These are phyloP conservation scores for Alcis repandata DNA, from an alignment of 2,888 invertebrate species.

Conservation along the genomic window DNA sequence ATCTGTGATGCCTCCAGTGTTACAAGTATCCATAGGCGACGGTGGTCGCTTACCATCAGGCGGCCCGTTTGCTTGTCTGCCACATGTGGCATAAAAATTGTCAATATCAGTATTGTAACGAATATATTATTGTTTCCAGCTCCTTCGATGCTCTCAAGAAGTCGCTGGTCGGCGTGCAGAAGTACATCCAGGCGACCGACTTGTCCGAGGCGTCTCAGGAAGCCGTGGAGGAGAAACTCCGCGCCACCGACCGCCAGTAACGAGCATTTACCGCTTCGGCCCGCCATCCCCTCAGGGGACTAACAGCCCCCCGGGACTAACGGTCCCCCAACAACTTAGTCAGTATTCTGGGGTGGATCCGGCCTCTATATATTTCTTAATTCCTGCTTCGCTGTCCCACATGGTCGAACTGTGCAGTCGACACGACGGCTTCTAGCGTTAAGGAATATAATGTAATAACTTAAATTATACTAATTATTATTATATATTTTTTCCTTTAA, in stretches of 20 bases:
- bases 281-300: constrained; percentile 47
- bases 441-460: constrained; percentile 82
- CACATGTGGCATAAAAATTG: neutral
- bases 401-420: constrained; percentile 58
- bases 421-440: constrained; percentile 59
- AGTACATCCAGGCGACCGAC: constrained; percentile 99
- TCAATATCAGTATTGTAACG: neutral
- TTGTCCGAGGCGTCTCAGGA: constrained; percentile 97
- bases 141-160: constrained; percentile 99
- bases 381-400: constrained; percentile 45
- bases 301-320: constrained; percentile 11
- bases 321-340: constrained; percentile 24
- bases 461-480: constrained; percentile 85
- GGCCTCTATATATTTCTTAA: constrained; percentile 33
- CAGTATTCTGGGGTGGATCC: constrained; percentile 36
- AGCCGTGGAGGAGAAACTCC: constrained; percentile 97
- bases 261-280: constrained; percentile 60
- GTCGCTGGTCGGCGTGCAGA: constrained; percentile 98
- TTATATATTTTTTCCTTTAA: constrained; percentile 77
- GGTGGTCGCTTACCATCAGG: too few relatives aligned
- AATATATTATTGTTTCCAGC: constrained; percentile 81
- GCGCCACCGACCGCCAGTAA: constrained; percentile 97
- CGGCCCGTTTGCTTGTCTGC: too few relatives aligned
- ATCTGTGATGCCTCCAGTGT: too few relatives aligned
- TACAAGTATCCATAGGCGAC: too few relatives aligned